Conservation (phyloP, 2,888 invertebrate species). For the Pomacea canaliculata region DNA sequence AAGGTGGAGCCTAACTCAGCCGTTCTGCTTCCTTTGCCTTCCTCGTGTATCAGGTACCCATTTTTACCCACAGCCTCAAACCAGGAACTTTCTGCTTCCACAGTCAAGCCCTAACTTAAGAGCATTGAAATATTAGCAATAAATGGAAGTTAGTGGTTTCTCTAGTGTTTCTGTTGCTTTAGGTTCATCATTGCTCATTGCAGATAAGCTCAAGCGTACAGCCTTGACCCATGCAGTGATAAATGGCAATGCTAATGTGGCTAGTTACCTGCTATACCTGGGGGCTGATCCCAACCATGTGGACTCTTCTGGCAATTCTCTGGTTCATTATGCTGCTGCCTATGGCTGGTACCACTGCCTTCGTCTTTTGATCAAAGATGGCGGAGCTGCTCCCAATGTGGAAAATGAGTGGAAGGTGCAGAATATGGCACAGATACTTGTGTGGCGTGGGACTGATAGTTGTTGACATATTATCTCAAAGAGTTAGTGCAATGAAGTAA, state of each 20-base stretch:
- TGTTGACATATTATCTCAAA: too few species aligned
- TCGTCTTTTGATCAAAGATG: constrained; percentile 70
- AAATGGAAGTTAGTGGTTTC: too few species aligned
- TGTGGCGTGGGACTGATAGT: too few species aligned
- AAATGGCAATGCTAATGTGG: constrained; percentile 72
- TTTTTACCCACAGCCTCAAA: too few species aligned
- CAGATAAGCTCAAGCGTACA: constrained; percentile 72
- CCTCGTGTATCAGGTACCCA: too few species aligned
- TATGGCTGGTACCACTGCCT: constrained; percentile 74
- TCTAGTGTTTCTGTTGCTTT: neutral
- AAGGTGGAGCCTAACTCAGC: too few species aligned
- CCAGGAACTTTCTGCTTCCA: too few species aligned
- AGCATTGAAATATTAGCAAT: too few species aligned
- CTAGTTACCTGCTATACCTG: constrained; percentile 70
- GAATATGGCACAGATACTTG: too few species aligned
- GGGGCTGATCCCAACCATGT: constrained; percentile 70
- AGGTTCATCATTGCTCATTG: neutral
- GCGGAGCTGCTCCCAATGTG: constrained; percentile 66
- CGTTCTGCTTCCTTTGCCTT: too few species aligned
- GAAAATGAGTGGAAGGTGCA: constrained; percentile 71
- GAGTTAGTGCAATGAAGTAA: too few species aligned
- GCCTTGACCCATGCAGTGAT: constrained; percentile 73
- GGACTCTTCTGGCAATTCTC: constrained; percentile 73
- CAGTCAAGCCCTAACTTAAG: too few species aligned
- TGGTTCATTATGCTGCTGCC: constrained; percentile 73